Evolutionary conservation across 2,888 invertebrate species (phyloP), one percentile per base, ranked within the genome.

Genomic region (Endotricha flammealis): DNA sequence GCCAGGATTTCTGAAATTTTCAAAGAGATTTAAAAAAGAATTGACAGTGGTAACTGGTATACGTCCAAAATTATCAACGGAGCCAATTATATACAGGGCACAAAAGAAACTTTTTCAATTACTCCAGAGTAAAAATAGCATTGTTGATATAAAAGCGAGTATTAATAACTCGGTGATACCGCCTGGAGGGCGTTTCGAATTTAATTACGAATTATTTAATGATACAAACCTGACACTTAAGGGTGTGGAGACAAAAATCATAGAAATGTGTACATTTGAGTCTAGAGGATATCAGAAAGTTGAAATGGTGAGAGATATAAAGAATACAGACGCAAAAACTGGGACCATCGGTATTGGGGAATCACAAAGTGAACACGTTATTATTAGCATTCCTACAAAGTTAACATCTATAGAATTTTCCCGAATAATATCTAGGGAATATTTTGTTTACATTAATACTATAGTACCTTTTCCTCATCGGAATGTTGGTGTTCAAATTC

Each of bases 191-290:
- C 50, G 40, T 32, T 53, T 65, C 6, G 43, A 50, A 13, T 14
- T 66, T 0, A 38, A 52, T 27, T 65, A 53, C 12, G 63, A 62
- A 48, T 39, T 66, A 5, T 36, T 41, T 12, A 66, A 66, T 32
- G 55, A 64, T 25, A 60, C 53, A 0, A 50, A 52, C 44, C 11
- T 63, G 9, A 39, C 7, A n/a, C 37, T 66, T 2, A 57, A 50
- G 43, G 38, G 48, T 9, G 46, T 66, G 20, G 46, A 57, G 34
- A 49, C 50, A 0, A 55, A 62, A 38, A 20, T 66, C 3, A 6
- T 57, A 2, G 59, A 65, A 49, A 23, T 44, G 3, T 42, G 55
- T 16, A 50, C 43, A 0, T 56, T 61, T 20, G 50, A 46, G 4
- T 44, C 50, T 2, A 27, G n/a, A 16, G 48, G 46, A 6, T 36